Percentiles rank a stretch among this genome's conserved stretches.
phyloP scores from a whole-genome alignment of 2,113 vertebrate species.

The Xiphophorus maculatus region DNA sequence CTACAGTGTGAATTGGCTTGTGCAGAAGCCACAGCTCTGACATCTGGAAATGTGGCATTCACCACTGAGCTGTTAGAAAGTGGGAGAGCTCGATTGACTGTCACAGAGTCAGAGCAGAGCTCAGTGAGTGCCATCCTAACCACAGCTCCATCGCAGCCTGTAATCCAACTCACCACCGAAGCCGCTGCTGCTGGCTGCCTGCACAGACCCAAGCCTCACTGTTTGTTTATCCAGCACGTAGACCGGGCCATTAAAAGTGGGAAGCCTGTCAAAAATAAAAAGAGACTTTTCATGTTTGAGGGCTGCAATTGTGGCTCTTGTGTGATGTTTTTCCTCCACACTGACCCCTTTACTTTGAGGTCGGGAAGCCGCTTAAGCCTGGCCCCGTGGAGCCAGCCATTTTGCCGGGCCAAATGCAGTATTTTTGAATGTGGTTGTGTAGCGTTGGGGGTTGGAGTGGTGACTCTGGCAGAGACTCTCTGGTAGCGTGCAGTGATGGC shows the following conservation, averaged over 20 bases:
- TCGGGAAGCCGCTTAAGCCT: constrained; percentile 72
- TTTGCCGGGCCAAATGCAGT: constrained; percentile 58
- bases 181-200: constrained; percentile 74
- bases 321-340: constrained; percentile 79
- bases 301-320: constrained; percentile 82
- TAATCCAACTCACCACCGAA: constrained; percentile 79
- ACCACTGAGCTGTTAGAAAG: constrained; percentile 71
- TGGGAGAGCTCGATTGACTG: constrained; percentile 70
- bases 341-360: constrained; percentile 77
- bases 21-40: constrained; percentile 66
- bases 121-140: constrained; percentile 72
- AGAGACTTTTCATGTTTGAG: constrained; percentile 83
- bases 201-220: constrained; percentile 66
- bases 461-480: constrained; percentile 57
- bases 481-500: constrained; percentile 66
- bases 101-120: constrained; percentile 66
- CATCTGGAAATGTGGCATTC: constrained; percentile 75
- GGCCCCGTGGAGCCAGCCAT: constrained; percentile 61
- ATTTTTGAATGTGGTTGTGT: constrained; percentile 69
- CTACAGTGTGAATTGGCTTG: constrained; percentile 53
- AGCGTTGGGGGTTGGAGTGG: constrained; percentile 21
- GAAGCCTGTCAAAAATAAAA: constrained; percentile 82
- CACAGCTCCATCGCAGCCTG: constrained; percentile 76
- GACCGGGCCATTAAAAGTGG: constrained; percentile 77
- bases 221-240: constrained; percentile 79